Evolutionary conservation across 2,113 vertebrate genomes (phyloP).

Genomic region (Bufo bufo): DNA sequence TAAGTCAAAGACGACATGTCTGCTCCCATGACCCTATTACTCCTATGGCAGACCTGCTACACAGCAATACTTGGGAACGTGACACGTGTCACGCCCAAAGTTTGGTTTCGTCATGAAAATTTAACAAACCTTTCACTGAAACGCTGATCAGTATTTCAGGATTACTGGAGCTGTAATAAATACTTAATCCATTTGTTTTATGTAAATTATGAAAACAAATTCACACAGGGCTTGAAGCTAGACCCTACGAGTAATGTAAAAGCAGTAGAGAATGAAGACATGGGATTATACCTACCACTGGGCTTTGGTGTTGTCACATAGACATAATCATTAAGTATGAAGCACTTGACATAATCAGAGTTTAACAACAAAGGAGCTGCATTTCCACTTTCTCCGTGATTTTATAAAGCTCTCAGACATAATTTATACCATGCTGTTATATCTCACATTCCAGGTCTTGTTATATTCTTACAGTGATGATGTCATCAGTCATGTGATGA

Average conservation of each 20-base stretch:
- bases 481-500: neutral
- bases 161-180: neutral
- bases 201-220: neutral
- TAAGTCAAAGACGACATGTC: no score
- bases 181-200: neutral
- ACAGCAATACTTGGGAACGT: no score
- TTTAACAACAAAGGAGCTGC: slow-evolving; percentile 27
- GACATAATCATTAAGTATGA: slow-evolving; percentile 30
- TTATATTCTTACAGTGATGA: neutral
- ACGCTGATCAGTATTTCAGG: neutral
- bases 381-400: slow-evolving; percentile 1
- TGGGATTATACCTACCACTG: slow-evolving; percentile 27
- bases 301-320: slow-evolving; percentile 24
- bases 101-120: no score
- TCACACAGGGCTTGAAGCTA: neutral
- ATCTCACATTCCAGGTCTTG: neutral
- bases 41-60: no score
- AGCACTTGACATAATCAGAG: slow-evolving; percentile 27
- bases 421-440: neutral
- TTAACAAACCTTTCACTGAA: no score
- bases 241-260: neutral
- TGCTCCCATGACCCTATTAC: no score
- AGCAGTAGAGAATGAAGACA: slow-evolving; percentile 23
- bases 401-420: neutral
- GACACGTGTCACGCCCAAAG: no score